phyloP scores from a whole-genome alignment of 2,797 vertebrate genomes.

The Telmatherina bonti region DNA sequence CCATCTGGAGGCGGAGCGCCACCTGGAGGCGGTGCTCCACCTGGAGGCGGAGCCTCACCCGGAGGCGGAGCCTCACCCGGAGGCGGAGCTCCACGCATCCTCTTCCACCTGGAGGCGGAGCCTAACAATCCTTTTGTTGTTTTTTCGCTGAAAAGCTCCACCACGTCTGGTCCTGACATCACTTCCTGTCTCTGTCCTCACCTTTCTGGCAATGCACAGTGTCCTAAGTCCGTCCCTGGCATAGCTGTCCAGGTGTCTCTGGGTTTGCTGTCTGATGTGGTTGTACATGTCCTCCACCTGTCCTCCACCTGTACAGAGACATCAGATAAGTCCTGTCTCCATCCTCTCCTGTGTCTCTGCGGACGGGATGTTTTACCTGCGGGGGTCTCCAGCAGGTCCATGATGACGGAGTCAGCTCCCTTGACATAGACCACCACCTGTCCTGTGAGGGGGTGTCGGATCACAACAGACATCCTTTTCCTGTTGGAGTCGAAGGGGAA shows the following conservation, averaged over 20 bases:
- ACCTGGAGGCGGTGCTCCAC: too few relatives aligned
- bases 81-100: too few relatives aligned
- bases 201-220: conserved; percentile 94
- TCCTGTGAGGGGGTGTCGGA: conserved; percentile 90
- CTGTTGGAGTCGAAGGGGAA: conserved; percentile 93
- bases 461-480: conserved; percentile 96
- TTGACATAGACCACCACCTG: conserved; percentile 93
- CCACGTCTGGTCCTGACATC: too few relatives aligned
- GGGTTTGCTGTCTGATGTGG: conserved; percentile 85
- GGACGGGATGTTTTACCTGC: conserved; percentile 35
- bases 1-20: too few relatives aligned
- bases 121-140: too few relatives aligned
- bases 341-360: not conserved
- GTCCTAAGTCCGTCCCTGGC: conserved; percentile 92
- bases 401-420: conserved; percentile 93
- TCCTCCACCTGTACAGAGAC: conserved; percentile 46
- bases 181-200: conserved; percentile 51
- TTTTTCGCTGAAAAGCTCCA: too few relatives aligned
- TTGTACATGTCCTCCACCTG: conserved; percentile 46
- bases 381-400: conserved; percentile 83
- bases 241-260: conserved; percentile 90
- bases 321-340: not conserved
- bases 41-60: too few relatives aligned
- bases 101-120: too few relatives aligned
- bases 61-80: too few relatives aligned